phyloP scores from a whole-genome alignment of 2,797 vertebrate species.

The Trachops cirrhosus region DNA sequence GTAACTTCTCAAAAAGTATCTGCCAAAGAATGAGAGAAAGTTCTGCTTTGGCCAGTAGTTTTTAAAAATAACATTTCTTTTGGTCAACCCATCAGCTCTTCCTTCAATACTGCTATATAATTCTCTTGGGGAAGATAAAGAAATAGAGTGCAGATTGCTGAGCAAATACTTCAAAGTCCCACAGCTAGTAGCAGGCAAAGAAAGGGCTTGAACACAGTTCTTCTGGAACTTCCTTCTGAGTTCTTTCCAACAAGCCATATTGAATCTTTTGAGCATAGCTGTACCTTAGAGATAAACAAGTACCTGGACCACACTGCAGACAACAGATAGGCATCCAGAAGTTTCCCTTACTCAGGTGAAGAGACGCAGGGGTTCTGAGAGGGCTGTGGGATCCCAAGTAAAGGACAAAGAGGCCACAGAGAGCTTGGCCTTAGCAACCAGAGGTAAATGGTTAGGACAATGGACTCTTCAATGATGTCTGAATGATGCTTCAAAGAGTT shows the following conservation, averaged over 20 bases:
- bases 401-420: background rate
- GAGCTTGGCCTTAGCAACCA: background rate
- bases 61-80: conserved; percentile 14
- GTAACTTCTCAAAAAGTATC: conserved; percentile 6
- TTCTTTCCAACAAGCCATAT: background rate
- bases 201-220: background rate
- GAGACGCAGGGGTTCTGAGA: background rate
- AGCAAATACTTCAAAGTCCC: background rate
- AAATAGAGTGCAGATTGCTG: background rate
- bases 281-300: background rate
- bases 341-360: background rate
- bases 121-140: background rate
- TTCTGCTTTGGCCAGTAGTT: background rate
- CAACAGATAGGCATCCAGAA: background rate
- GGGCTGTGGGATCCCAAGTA: background rate
- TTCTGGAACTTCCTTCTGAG: background rate
- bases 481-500: background rate
- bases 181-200: background rate
- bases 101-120: background rate
- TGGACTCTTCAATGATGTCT: background rate
- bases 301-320: background rate
- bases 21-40: background rate
- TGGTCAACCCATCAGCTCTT: background rate
- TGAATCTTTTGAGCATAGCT: background rate
- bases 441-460: background rate